phyloP scores from a whole-genome alignment of 2,888 invertebrate species.

The Lottia scabra region DNA sequence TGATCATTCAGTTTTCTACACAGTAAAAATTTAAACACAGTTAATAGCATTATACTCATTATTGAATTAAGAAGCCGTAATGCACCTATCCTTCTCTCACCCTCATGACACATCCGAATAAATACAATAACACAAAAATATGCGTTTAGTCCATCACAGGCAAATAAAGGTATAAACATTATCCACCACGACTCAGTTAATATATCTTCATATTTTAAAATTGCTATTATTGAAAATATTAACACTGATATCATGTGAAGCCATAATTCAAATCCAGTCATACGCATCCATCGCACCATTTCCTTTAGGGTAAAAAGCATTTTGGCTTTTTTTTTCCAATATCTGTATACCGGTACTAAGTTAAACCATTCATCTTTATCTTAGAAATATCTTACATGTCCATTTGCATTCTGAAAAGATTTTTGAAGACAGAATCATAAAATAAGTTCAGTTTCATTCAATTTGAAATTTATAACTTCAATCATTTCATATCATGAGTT shows the following conservation, averaged over 20 bases:
- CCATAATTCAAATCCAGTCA: constrained; percentile 96
- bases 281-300: constrained; percentile 91
- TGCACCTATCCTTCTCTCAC: constrained; percentile 74
- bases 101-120: constrained; percentile 89
- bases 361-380: too few species aligned
- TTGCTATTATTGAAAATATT: constrained; percentile 85
- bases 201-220: constrained; percentile 80
- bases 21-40: constrained; percentile 90
- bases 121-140: constrained; percentile 96
- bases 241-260: constrained; percentile 86
- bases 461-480: too few species aligned
- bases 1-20: constrained; percentile 87
- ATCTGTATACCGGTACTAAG: background rate
- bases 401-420: too few species aligned
- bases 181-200: constrained; percentile 83
- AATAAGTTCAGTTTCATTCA: too few species aligned
- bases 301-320: constrained; percentile 92
- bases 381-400: too few species aligned
- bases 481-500: too few species aligned
- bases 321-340: constrained; percentile 2
- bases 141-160: constrained; percentile 90
- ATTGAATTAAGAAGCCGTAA: constrained; percentile 86
- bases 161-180: constrained; percentile 91
- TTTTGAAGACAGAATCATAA: too few species aligned
- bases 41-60: constrained; percentile 84